Conservation (phyloP, 2,797 vertebrate species). For the Menidia menidia region DNA sequence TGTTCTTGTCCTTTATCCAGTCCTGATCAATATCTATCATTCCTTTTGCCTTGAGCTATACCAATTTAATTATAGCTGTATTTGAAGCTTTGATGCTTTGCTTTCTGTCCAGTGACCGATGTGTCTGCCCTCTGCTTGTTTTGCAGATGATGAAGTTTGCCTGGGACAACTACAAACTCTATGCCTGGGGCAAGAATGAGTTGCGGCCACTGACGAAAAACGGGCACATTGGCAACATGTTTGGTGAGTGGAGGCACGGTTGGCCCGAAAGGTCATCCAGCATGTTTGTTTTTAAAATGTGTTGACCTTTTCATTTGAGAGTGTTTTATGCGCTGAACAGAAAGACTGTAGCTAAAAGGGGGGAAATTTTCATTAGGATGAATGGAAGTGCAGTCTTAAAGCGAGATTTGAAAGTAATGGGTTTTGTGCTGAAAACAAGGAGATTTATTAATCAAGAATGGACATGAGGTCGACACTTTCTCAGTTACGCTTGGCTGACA, state of each 20-base stretch:
- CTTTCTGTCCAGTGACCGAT: constrained; percentile 39
- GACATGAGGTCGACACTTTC: not conserved
- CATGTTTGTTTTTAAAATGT: not conserved
- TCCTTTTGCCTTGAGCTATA: constrained; percentile 53
- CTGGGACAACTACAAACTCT: constrained; percentile 94
- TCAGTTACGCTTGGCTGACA: not conserved
- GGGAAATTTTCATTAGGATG: not conserved
- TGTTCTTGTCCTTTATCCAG: constrained; percentile 58
- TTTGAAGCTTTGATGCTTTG: constrained; percentile 16
- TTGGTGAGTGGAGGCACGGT: constrained; percentile 87
- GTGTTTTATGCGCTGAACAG: not conserved
- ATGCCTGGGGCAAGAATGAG: constrained; percentile 95
- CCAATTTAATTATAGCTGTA: constrained; percentile 57
- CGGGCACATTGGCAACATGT: constrained; percentile 95
- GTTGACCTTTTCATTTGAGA: constrained; percentile 18
- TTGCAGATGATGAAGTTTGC: constrained; percentile 98
- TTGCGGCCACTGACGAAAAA: constrained; percentile 92
- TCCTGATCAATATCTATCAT: constrained; percentile 68
- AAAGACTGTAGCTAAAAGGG: not conserved
- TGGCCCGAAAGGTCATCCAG: constrained; percentile 7
- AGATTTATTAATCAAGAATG: not conserved
- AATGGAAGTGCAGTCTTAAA: not conserved
- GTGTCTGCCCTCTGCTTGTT: constrained; percentile 51
- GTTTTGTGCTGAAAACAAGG: not conserved
- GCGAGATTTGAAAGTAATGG: not conserved